A percentile compares a stretch with the other conserved stretches of the same genome.
Evolutionary conservation across 37 sponge, comb jelly and placozoan species (phyloP).

Genomic region (Theonella swinhoei): DNA sequence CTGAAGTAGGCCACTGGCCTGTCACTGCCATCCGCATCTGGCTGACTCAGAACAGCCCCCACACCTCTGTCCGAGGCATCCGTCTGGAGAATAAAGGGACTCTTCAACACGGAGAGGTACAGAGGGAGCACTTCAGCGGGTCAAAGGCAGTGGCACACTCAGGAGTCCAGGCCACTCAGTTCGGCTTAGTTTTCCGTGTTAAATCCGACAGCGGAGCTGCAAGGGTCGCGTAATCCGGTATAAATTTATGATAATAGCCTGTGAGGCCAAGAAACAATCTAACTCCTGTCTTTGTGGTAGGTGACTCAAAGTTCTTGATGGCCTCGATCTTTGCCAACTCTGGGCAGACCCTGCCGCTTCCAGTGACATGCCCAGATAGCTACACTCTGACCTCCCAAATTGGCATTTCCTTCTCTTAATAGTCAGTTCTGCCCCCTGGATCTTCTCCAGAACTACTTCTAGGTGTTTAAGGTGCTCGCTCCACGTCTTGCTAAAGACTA

Average conservation of each 20-base stretch:
- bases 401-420: constrained; percentile 43
- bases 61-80: too few species aligned
- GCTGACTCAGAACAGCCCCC: too few species aligned
- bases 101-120: too few species aligned
- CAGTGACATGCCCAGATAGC: constrained; percentile 63
- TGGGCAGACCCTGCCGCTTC: constrained; percentile 22
- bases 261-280: constrained; percentile 47
- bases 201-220: too few species aligned
- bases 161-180: too few species aligned
- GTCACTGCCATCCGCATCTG: too few species aligned
- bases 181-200: too few species aligned
- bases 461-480: constrained; percentile 50
- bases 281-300: constrained; percentile 46
- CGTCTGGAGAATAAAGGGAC: too few species aligned
- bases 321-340: constrained; percentile 26
- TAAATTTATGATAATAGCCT: constrained; percentile 58
- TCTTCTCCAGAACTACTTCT: constrained; percentile 8
- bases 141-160: too few species aligned
- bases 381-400: constrained; percentile 26
- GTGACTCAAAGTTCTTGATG: constrained; percentile 14
- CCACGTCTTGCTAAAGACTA: constrained; percentile 52
- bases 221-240: constrained; percentile 44
- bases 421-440: constrained; percentile 42
- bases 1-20: too few species aligned
- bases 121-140: too few species aligned